These are phyloP conservation scores for Pachyuromys duprasi DNA, from an alignment of 2,797 vertebrate genomes.

Conservation along the genomic window DNA sequence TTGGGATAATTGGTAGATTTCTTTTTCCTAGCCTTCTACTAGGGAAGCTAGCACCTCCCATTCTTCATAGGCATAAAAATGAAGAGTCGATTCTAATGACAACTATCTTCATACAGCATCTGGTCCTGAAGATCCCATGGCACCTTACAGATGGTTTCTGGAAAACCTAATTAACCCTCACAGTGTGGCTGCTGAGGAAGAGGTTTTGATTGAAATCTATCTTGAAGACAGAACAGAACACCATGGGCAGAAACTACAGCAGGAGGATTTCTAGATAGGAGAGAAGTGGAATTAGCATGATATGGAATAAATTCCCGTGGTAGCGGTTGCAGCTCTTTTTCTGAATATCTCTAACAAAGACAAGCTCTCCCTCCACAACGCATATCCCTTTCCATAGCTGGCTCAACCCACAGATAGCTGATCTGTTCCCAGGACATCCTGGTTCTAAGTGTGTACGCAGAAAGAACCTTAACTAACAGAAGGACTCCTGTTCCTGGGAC, in stretches of 20 bases:
- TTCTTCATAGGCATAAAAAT: constrained; percentile 38
- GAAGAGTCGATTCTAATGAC: constrained; percentile 52
- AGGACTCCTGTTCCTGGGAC: not conserved
- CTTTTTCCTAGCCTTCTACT: constrained; percentile 11
- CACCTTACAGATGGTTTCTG: constrained; percentile 73
- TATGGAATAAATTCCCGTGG: constrained; percentile 3
- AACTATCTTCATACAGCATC: constrained; percentile 66
- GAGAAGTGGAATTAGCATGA: constrained; percentile 38
- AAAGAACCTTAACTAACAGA: not conserved
- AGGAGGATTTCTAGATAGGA: constrained; percentile 57
- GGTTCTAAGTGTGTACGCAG: not conserved
- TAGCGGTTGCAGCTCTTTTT: constrained; percentile 36
- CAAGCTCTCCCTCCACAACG: not conserved
- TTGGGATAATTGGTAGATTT: not conserved
- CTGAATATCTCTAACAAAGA: constrained; percentile 18
- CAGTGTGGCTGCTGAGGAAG: constrained; percentile 63
- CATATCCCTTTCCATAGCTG: constrained; percentile 2
- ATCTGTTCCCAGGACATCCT: not conserved
- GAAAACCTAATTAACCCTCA: constrained; percentile 78
- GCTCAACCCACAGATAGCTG: not conserved
- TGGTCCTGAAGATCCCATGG: constrained; percentile 67
- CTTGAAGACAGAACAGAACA: constrained; percentile 64
- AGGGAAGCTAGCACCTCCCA: too few relatives aligned
- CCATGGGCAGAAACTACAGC: constrained; percentile 16
- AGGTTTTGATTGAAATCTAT: constrained; percentile 68